These are phyloP conservation scores for Zelostemma sp. DNA, from an alignment of 1,140 invertebrate genomes.

Conservation along the genomic window DNA sequence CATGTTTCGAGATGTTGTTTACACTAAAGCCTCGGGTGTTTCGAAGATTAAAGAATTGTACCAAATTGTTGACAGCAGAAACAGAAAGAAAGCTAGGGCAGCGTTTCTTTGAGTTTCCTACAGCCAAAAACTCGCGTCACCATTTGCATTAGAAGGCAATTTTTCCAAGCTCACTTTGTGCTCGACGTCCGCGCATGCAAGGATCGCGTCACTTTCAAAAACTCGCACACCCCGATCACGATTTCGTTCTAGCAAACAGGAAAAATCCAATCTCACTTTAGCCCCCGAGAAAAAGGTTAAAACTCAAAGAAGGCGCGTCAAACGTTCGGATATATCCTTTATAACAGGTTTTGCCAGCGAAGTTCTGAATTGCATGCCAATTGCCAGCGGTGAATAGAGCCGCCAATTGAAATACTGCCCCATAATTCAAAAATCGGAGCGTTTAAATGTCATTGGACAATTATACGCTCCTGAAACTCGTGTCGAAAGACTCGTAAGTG, in stretches of 20 bases:
- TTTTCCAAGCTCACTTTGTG: conserved; percentile 33
- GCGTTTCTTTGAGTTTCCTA: conserved; percentile 36
- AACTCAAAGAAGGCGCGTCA: conserved; percentile 43
- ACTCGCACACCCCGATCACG: conserved; percentile 51
- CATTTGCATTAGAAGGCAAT: conserved; percentile 29
- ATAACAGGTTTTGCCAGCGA: conserved; percentile 40
- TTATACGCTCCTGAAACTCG: no score
- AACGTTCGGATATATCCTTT: conserved; percentile 47
- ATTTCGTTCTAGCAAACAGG: conserved; percentile 44
- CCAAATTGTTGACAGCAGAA: conserved; percentile 11
- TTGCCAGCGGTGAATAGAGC: conserved; percentile 39
- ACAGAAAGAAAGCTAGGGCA: conserved; percentile 11
- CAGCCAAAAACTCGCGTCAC: conserved; percentile 7
- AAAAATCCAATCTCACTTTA: conserved; percentile 54
- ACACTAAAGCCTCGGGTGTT: neutral
- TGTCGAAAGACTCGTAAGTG: no score
- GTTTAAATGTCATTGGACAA: no score
- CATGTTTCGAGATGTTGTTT: no score
- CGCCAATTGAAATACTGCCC: conserved; percentile 43
- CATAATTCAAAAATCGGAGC: neutral
- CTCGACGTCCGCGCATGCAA: conserved; percentile 17
- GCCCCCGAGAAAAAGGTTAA: conserved; percentile 35
- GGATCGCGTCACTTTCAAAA: conserved; percentile 32
- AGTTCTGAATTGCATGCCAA: conserved; percentile 54
- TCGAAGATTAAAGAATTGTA: conserved; percentile 5